Evolutionary conservation across 2,113 vertebrate genomes (phyloP).

Genomic region (Pygoscelis adeliae): DNA sequence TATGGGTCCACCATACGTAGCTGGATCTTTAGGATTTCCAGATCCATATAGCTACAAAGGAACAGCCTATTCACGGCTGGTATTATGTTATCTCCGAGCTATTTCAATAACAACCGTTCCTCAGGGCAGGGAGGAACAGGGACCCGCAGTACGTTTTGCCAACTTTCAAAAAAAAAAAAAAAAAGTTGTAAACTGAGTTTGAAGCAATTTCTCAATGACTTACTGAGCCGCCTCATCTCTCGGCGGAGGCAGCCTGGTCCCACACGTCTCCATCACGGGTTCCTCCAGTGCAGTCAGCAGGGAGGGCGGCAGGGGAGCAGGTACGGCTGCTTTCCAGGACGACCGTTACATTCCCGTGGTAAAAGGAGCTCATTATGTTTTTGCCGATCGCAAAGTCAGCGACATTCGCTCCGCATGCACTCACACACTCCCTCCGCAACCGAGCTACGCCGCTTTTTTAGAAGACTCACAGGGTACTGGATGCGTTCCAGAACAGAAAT

Average conservation of each 20-base stretch:
- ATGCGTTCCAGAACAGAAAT: constrained; percentile 59
- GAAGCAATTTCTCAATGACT: neutral
- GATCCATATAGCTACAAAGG: neutral
- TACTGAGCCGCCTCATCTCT: neutral
- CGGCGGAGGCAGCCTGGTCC: neutral
- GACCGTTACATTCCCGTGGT: neutral
- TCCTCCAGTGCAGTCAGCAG: neutral
- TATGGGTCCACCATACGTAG: neutral
- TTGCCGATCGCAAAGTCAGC: constrained; percentile 43
- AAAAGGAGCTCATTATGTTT: constrained; percentile 8
- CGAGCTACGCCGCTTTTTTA: constrained; percentile 1
- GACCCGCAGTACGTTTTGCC: neutral
- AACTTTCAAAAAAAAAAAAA: neutral
- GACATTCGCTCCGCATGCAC: neutral
- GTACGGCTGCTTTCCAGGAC: neutral
- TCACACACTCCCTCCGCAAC: neutral
- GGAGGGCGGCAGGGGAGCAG: neutral
- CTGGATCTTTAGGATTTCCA: neutral
- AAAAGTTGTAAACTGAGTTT: neutral
- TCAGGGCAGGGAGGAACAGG: neutral
- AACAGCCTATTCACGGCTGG: neutral
- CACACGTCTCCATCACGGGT: neutral
- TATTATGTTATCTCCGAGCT: neutral
- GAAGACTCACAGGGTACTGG: constrained; percentile 13
- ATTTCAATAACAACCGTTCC: neutral